Evolutionary conservation across 1,140 invertebrate species (phyloP).

Genomic region (Brachionus calyciflorus): DNA sequence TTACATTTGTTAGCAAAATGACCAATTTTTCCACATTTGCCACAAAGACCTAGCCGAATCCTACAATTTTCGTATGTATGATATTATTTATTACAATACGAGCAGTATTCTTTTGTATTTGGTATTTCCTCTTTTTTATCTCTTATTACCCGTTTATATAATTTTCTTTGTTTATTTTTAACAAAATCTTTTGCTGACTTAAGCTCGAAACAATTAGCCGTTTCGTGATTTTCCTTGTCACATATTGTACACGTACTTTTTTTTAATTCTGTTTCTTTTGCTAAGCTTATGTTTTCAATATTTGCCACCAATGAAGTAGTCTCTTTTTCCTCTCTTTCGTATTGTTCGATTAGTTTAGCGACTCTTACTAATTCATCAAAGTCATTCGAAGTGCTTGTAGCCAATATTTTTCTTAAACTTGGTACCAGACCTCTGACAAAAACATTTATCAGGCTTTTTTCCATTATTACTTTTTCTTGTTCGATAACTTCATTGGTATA

Average conservation of each 20-base stretch:
- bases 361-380: slow-evolving; percentile 1
- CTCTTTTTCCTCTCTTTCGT: slow-evolving; percentile 2
- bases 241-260: neutral
- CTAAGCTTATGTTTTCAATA: neutral
- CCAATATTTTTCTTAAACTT: slow-evolving; percentile 1
- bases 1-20: no score
- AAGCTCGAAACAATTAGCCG: slow-evolving; percentile 5
- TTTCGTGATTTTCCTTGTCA: slow-evolving; percentile 17
- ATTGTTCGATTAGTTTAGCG: neutral
- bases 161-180: slow-evolving; percentile 19
- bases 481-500: neutral
- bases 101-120: no score
- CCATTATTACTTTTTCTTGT: slow-evolving; percentile 19
- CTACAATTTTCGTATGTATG: no score
- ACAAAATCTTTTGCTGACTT: slow-evolving; percentile 26
- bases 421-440: neutral
- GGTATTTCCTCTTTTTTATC: no score
- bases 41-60: no score
- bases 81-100: no score
- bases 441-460: neutral
- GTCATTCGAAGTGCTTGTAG: neutral
- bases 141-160: no score
- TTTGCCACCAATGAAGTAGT: neutral
- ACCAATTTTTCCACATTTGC: no score
- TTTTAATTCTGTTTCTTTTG: neutral